Evolutionary conservation across 2,113 vertebrate species (phyloP), one percentile per base, ranked within the genome.

Genomic region (Phaethornis superciliosus): DNA sequence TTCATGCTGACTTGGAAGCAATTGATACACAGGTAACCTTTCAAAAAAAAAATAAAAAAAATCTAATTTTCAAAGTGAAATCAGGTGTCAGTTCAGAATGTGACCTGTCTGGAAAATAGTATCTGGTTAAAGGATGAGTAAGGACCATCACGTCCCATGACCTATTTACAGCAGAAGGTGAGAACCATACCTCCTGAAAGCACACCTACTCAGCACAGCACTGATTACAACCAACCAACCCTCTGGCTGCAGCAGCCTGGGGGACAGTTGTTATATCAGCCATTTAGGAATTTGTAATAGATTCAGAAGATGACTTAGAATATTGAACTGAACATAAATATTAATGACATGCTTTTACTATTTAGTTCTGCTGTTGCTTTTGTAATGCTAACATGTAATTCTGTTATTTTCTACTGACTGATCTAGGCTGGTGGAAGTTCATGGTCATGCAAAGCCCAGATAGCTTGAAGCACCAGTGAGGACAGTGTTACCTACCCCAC

Each of bases 41-140:
- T 90, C 81, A 8, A 72, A 89, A 92, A 89, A 81, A 44, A 46
- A 46, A 10, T 12, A 44, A 44, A 44, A 47, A 47, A 20, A 47
- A 32, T 51, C 65, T 72, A 17, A 88, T 94, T 89, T 93, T 92
- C 77, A 87, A 87, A 55, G 35, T 59, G 67, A 80, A 93, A 90
- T 46, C 18, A 2, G 35, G 27, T 85, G n/a, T 33, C 70, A 58
- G 49, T 44, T 69, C 44, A 68, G 65, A 81, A 60, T 12, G 46
- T 19, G 86, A 84, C 21, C 60, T 68, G 22, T 6, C 21, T 89
- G 78, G 56, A 55, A 93, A 87, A 60, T 20, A 81, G 8, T 10
- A 20, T 9, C 65, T 93, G 54, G 52, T 46, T 81, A 76, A 64
- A 89, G 51, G 42, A 64, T 63, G 71, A 54, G 33, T 22, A 64